Evolutionary conservation across 2,888 invertebrate genomes (phyloP).

Genomic region (Scaptomyza caliginosa): DNA sequence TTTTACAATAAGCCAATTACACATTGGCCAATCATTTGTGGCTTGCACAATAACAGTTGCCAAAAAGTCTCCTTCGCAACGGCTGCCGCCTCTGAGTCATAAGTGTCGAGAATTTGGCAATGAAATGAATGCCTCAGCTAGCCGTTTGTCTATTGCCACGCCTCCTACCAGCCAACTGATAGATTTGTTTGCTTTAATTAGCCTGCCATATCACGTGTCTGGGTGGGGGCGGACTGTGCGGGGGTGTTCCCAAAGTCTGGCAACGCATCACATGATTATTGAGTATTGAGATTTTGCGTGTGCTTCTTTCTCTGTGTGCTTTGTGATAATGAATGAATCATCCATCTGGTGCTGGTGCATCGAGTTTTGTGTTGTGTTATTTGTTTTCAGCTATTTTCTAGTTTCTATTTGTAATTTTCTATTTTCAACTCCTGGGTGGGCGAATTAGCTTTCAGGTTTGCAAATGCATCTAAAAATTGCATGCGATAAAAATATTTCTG

Average conservation of each 20-base stretch:
- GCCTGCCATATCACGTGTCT: slow-evolving; percentile 74
- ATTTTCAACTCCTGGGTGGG: slow-evolving; percentile 26
- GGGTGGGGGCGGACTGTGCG: background rate
- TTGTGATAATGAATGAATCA: slow-evolving; percentile 55
- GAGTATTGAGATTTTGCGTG: slow-evolving; percentile 64
- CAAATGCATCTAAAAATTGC: slow-evolving; percentile 30
- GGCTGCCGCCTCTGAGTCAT: slow-evolving; percentile 54
- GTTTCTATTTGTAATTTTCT: slow-evolving; percentile 16
- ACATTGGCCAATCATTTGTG: slow-evolving; percentile 48
- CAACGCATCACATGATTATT: slow-evolving; percentile 66
- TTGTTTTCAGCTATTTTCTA: background rate
- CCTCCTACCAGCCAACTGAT: slow-evolving; percentile 28
- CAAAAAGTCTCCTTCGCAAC: slow-evolving; percentile 61
- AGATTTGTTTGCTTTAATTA: slow-evolving; percentile 55
- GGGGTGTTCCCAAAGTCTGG: background rate
- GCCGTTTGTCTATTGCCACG: slow-evolving; percentile 49
- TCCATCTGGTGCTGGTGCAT: slow-evolving; percentile 6
- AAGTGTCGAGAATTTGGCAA: slow-evolving; percentile 67
- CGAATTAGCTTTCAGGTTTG: slow-evolving; percentile 4
- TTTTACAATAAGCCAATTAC: slow-evolving; percentile 33
- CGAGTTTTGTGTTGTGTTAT: slow-evolving; percentile 23
- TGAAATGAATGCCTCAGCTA: slow-evolving; percentile 53
- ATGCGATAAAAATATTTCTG: slow-evolving; percentile 28
- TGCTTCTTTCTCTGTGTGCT: background rate
- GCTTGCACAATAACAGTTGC: slow-evolving; percentile 24